A percentile compares a stretch with the other conserved stretches of the same genome.
Evolutionary conservation across 2,797 vertebrate species (phyloP).

Genomic region (Liparis tanakae): DNA sequence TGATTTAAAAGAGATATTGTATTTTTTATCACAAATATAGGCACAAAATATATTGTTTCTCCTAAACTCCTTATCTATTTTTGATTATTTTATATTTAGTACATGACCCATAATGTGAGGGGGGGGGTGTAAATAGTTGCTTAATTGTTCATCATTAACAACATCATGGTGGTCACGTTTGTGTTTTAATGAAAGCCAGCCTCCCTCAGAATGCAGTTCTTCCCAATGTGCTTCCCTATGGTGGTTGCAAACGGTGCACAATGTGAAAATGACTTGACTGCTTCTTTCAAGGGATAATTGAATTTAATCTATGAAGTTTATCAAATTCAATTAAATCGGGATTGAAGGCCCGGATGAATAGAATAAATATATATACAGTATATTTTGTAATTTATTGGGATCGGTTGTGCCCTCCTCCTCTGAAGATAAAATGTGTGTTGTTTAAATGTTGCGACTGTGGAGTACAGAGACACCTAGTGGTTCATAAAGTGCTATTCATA

Average conservation of each 20-base stretch:
- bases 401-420: slow-evolving; percentile 29
- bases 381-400: slow-evolving; percentile 21
- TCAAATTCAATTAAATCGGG: slow-evolving; percentile 14
- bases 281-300: slow-evolving; percentile 30
- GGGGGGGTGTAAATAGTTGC: slow-evolving; percentile 23
- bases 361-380: not conserved
- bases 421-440: slow-evolving; percentile 31
- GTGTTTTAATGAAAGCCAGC: slow-evolving; percentile 26
- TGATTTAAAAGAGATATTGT: slow-evolving; percentile 45
- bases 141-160: slow-evolving; percentile 27
- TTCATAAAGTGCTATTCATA: slow-evolving; percentile 35
- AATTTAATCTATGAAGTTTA: slow-evolving; percentile 1
- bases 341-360: not conserved
- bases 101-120: slow-evolving; percentile 45
- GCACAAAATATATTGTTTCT: slow-evolving; percentile 39
- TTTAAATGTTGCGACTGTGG: slow-evolving; percentile 58
- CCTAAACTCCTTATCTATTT: slow-evolving; percentile 47
- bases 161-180: slow-evolving; percentile 23
- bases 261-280: slow-evolving; percentile 29
- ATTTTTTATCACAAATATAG: slow-evolving; percentile 58
- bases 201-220: slow-evolving; percentile 30
- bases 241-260: slow-evolving; percentile 12
- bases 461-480: slow-evolving; percentile 72
- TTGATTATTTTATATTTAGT: slow-evolving; percentile 40
- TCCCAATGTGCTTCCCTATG: not conserved